Percentiles rank a stretch among this genome's conserved stretches.
phyloP scores from a whole-genome alignment of 1,140 invertebrate genomes.

The Calosoma granatense region DNA sequence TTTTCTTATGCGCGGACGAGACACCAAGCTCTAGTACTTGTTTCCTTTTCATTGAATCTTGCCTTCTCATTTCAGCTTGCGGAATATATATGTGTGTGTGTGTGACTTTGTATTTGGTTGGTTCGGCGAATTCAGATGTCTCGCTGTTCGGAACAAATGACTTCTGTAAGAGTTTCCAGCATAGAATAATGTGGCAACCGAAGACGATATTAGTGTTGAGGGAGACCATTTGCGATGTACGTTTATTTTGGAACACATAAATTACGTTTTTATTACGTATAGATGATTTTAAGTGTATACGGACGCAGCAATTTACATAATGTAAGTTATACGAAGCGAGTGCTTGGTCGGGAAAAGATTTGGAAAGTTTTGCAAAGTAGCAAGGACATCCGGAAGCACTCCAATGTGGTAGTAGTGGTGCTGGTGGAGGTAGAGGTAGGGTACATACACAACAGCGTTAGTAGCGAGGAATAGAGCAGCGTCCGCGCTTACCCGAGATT shows the following conservation, averaged over 20 bases:
- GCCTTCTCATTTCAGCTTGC: too few relatives aligned
- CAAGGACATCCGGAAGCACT: conserved; percentile 24
- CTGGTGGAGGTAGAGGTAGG: not conserved
- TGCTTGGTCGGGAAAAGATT: conserved; percentile 21
- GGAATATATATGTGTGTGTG: too few relatives aligned
- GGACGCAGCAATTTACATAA: conserved; percentile 24
- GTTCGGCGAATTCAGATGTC: too few relatives aligned
- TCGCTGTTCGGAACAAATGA: too few relatives aligned
- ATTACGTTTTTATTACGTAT: not conserved
- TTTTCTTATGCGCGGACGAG: not conserved
- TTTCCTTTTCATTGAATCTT: not conserved
- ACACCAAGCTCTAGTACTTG: not conserved
- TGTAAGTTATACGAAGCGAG: conserved; percentile 21
- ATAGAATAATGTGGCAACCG: too few relatives aligned
- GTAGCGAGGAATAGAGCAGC: too few relatives aligned
- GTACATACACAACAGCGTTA: too few relatives aligned
- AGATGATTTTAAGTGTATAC: not conserved
- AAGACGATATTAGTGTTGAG: too few relatives aligned
- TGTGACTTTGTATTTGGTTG: too few relatives aligned
- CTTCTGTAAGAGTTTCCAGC: too few relatives aligned
- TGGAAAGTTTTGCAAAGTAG: conserved; percentile 24
- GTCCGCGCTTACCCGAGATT: conserved; percentile 17
- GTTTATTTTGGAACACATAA: conserved; percentile 18
- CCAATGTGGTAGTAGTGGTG: conserved; percentile 11
- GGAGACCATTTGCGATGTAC: too few relatives aligned